Base-by-base conservation (phyloP, 2,888 invertebrate species). In the Standfussiana lucernea region DNA sequence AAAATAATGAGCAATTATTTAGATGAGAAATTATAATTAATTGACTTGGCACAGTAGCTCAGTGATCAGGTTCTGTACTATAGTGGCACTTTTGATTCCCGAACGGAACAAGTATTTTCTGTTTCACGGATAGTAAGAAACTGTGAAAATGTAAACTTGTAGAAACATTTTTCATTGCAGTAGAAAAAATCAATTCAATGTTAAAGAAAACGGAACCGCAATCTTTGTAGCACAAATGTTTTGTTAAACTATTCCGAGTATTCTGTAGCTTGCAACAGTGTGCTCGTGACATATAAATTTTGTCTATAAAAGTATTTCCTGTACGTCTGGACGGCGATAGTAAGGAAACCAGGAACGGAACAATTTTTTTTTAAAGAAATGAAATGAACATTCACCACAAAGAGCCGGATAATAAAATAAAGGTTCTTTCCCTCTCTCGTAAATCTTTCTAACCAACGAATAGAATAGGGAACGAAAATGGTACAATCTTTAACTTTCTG, bases 401-500 rank as follows among this genome's bases (percentile, higher is more conserved):
- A 93, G 91, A 88, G 89, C 90, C 91, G 93, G 93, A 93, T 94
- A 93, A 93, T 94, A 93, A 93, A 94, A 94, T 93, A 94, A 95
- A 93, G 92, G 91, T 91, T 92, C 86, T 92, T 93, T 92, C 92
- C 92, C 90, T 88, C 90, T 88, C 89, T 91, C 93, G 92, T 95
- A 95, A 95, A 95, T 95, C 95, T 94, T 90, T 89, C 91, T 89
- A 89, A 92, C 92, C 92, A 90, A 91, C 92, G 95, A 94, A 93
- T 94, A 93, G 93, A 94, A 94, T 94, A 93, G 93, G 92, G 93
- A 92, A 92, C 88, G 91, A 94, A 94, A 95, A 94, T 92, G 94
- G 93, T 93, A 94, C 93, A 95, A 95, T 95, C 95, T 95, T 95
- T 95, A 95, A 95, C 95, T 95, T 95, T 95, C 93, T 95, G 95